Conservation (phyloP, 2,113 vertebrate genomes). For the Macaca nemestrina region DNA sequence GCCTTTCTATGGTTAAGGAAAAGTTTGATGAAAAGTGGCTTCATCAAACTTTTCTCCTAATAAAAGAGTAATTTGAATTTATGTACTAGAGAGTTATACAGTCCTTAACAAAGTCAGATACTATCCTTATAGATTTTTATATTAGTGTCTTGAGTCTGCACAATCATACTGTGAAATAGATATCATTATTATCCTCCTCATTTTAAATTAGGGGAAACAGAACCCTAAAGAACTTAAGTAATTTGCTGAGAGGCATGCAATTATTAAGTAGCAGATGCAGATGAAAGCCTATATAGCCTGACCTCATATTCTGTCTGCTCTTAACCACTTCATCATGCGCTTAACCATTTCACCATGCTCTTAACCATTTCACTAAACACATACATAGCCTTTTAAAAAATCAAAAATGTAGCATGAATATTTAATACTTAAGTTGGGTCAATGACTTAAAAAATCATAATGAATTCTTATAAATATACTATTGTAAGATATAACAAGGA, state of each 20-base stretch:
- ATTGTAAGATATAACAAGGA: slow-evolving; percentile 66
- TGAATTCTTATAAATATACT: slow-evolving; percentile 70
- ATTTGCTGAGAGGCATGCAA: neutral
- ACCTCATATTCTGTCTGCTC: neutral
- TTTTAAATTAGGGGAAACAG: neutral
- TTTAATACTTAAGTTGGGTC: neutral
- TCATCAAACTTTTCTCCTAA: slow-evolving; percentile 38
- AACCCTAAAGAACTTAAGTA: neutral
- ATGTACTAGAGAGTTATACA: slow-evolving; percentile 64
- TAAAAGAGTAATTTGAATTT: slow-evolving; percentile 77
- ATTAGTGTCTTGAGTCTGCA: slow-evolving; percentile 60
- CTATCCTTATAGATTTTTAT: neutral
- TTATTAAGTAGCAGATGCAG: neutral
- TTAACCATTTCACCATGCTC: neutral
- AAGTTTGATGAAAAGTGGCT: slow-evolving; percentile 66
- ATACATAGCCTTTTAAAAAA: slow-evolving; percentile 55
- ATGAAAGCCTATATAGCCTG: neutral
- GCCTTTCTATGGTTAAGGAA: slow-evolving; percentile 68
- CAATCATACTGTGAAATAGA: slow-evolving; percentile 76
- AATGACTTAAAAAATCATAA: slow-evolving; percentile 69
- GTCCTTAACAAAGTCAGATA: slow-evolving; percentile 50
- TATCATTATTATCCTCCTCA: slow-evolving; percentile 58
- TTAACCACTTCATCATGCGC: neutral
- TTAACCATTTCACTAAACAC: neutral
- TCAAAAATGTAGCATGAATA: slow-evolving; percentile 55